Percentiles rank a stretch among this genome's conserved stretches.
These are phyloP conservation scores for Aurelia coerulea DNA, from an alignment of 30 jellyfish, hydroid and myxozoan species.

Conservation along the genomic window DNA sequence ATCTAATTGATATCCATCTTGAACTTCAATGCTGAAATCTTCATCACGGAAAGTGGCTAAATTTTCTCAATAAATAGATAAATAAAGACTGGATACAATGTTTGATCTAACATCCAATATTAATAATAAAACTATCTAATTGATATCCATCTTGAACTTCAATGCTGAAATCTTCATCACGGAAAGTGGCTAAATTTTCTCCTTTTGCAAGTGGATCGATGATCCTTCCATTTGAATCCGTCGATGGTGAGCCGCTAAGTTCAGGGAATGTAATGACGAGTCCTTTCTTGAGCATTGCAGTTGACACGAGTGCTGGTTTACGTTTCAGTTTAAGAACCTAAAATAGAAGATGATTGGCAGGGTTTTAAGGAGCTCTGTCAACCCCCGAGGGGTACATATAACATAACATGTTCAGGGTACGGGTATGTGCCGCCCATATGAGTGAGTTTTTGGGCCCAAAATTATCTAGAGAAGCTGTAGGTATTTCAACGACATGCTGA, in stretches of 20 bases:
- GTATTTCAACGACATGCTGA: too few species aligned
- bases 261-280: slow-evolving; percentile 24
- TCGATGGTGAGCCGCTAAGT: slow-evolving; percentile 13
- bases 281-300: background rate
- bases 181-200: background rate
- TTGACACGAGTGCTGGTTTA: too few species aligned
- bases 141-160: background rate
- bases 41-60: background rate
- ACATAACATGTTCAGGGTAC: too few species aligned
- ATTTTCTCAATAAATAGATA: background rate
- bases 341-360: too few species aligned
- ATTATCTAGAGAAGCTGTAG: too few species aligned
- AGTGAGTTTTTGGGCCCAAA: too few species aligned
- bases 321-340: too few species aligned
- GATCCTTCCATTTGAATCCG: slow-evolving; percentile 8
- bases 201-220: slow-evolving; percentile 26
- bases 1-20: slow-evolving; percentile 14
- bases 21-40: background rate
- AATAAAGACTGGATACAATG: too few species aligned
- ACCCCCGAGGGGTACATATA: too few species aligned
- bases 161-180: background rate
- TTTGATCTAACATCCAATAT: slow-evolving; percentile 12
- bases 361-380: too few species aligned
- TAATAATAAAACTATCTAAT: slow-evolving; percentile 5
- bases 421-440: too few species aligned